These are phyloP conservation scores for Dyspetes luteomarginatus DNA, from an alignment of 2,888 invertebrate genomes.

Conservation along the genomic window DNA sequence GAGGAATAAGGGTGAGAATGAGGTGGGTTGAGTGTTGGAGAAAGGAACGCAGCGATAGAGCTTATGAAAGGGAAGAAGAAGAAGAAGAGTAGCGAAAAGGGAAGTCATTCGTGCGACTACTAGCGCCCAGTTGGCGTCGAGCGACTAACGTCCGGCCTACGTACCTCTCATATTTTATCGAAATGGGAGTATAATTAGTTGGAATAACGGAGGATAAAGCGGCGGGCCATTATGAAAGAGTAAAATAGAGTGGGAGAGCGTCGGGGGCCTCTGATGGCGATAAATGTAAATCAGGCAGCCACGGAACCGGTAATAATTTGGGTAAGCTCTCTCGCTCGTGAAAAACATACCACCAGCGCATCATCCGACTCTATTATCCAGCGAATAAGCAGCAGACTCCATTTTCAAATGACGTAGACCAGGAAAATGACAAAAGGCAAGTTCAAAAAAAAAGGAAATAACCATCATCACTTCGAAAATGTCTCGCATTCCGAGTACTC, in stretches of 20 bases:
- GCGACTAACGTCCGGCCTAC: constrained; percentile 69
- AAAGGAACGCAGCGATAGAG: constrained; percentile 13
- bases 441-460: constrained; percentile 22
- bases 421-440: not conserved
- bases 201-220: constrained; percentile 81
- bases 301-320: constrained; percentile 80
- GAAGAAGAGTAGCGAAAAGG: constrained; percentile 54
- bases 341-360: constrained; percentile 76
- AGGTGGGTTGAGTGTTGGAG: constrained; percentile 15
- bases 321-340: constrained; percentile 73
- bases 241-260: constrained; percentile 5
- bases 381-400: constrained; percentile 55
- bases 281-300: constrained; percentile 82
- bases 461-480: constrained; percentile 17
- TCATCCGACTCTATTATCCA: constrained; percentile 80
- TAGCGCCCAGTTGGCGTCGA: constrained; percentile 61
- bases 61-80: constrained; percentile 47
- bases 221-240: constrained; percentile 78
- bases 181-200: constrained; percentile 82
- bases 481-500: not conserved
- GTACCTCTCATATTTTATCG: constrained; percentile 78
- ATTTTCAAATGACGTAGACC: constrained; percentile 62
- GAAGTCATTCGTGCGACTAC: constrained; percentile 62
- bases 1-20: constrained; percentile 24
- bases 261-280: constrained; percentile 69